These are phyloP conservation scores for Epinotia ramella DNA, from an alignment of 2,888 invertebrate species.

Conservation along the genomic window DNA sequence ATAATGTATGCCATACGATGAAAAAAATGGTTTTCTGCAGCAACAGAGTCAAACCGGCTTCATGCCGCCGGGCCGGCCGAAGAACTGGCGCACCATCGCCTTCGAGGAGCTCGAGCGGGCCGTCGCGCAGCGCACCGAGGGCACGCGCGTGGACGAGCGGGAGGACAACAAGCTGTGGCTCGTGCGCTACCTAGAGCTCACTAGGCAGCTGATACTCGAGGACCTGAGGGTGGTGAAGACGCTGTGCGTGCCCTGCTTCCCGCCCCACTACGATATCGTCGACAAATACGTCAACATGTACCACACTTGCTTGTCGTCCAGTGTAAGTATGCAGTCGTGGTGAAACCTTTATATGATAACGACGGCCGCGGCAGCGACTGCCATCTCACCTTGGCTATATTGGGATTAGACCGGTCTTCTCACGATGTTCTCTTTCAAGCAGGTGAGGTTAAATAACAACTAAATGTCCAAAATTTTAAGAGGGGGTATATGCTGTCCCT, in stretches of 20 bases:
- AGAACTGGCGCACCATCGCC: constrained; percentile 94
- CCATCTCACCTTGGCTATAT: too few relatives aligned
- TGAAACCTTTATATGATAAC: too few relatives aligned
- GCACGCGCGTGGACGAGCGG: constrained; percentile 97
- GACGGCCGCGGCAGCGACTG: too few relatives aligned
- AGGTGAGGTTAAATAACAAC: too few relatives aligned
- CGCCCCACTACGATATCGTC: constrained; percentile 97
- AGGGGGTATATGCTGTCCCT: background rate
- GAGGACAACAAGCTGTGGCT: constrained; percentile 97
- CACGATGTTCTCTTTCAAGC: too few relatives aligned
- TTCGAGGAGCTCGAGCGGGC: constrained; percentile 92
- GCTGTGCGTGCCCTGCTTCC: constrained; percentile 96
- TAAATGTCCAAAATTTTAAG: background rate
- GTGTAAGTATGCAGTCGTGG: constrained; percentile 83
- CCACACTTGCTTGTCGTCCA: constrained; percentile 93
- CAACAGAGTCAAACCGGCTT: constrained; percentile 94
- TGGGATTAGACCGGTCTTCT: too few relatives aligned
- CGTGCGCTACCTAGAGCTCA: constrained; percentile 95
- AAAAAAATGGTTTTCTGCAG: constrained; percentile 69
- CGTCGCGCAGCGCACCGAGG: constrained; percentile 95
- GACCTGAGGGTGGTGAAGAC: constrained; percentile 96
- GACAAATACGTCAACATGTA: constrained; percentile 97
- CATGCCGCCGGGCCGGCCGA: constrained; percentile 97
- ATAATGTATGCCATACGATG: too few relatives aligned
- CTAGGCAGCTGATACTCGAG: constrained; percentile 94